These are phyloP conservation scores for Thinocorus orbignyianus DNA, from an alignment of 2,113 vertebrate genomes.

Conservation along the genomic window DNA sequence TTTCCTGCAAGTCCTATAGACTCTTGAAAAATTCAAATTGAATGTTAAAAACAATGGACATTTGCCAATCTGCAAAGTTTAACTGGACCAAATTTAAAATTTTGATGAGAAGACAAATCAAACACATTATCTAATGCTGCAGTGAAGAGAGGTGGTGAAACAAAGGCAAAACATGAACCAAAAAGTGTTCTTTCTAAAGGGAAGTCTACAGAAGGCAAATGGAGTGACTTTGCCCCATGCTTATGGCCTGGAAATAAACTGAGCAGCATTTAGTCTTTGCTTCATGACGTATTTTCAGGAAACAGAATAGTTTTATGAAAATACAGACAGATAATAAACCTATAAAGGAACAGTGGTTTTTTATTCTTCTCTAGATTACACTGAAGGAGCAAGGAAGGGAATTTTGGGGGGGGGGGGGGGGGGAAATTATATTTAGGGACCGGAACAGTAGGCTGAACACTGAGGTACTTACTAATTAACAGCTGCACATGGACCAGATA, in stretches of 20 bases:
- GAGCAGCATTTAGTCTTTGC: background rate
- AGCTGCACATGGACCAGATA: background rate
- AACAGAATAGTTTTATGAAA: background rate
- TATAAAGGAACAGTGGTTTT: background rate
- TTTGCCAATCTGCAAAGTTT: background rate
- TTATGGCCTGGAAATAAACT: background rate
- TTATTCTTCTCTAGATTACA: background rate
- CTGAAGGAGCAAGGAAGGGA: background rate
- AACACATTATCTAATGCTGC: background rate
- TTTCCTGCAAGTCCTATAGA: background rate
- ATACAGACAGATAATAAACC: background rate
- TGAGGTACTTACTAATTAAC: background rate
- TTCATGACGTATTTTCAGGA: background rate
- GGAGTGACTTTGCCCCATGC: background rate
- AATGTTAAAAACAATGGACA: background rate
- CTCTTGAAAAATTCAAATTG: background rate
- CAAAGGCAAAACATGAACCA: background rate
- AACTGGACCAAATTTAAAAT: background rate
- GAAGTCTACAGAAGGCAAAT: background rate
- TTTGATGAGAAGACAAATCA: background rate
- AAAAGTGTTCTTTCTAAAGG: background rate
- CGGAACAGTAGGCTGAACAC: background rate
- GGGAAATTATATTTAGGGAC: background rate
- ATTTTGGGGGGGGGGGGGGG: too few species aligned
- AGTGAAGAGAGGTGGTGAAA: background rate